These are phyloP conservation scores for Lasioglossum leucozonium DNA, from an alignment of 2,888 invertebrate species.

Conservation along the genomic window DNA sequence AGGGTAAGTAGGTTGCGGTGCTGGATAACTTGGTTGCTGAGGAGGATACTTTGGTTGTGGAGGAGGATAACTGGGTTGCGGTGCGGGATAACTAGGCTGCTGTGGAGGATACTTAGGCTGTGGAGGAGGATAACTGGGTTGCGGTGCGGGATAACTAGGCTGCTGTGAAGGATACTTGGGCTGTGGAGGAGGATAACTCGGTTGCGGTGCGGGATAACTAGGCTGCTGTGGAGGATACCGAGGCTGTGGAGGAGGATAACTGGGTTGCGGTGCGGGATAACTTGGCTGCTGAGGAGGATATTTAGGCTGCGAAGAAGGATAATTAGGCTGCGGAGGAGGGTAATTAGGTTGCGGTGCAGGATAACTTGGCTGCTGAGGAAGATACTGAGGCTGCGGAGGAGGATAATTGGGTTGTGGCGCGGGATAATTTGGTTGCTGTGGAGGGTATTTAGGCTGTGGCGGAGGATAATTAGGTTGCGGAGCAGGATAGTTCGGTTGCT, in stretches of 20 bases:
- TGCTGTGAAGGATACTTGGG: neutral
- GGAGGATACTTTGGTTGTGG: neutral
- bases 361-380: neutral
- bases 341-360: neutral
- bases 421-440: neutral
- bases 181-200: neutral
- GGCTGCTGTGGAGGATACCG: neutral
- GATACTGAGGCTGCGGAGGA: neutral
- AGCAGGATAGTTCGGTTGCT: neutral
- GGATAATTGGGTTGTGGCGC: neutral
- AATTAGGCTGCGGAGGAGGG: neutral
- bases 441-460: neutral
- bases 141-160: neutral
- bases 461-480: neutral
- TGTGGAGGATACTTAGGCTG: neutral
- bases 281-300: neutral
- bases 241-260: neutral
- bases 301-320: neutral
- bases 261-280: neutral
- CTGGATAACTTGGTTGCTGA: neutral
- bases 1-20: too few relatives aligned
- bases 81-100: slow-evolving; percentile 10
- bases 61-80: neutral
- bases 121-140: neutral
- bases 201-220: neutral